Percentiles rank a stretch among this genome's conserved stretches.
Evolutionary conservation across 2,113 vertebrate genomes (phyloP).

Genomic region (Hippotragus niger): DNA sequence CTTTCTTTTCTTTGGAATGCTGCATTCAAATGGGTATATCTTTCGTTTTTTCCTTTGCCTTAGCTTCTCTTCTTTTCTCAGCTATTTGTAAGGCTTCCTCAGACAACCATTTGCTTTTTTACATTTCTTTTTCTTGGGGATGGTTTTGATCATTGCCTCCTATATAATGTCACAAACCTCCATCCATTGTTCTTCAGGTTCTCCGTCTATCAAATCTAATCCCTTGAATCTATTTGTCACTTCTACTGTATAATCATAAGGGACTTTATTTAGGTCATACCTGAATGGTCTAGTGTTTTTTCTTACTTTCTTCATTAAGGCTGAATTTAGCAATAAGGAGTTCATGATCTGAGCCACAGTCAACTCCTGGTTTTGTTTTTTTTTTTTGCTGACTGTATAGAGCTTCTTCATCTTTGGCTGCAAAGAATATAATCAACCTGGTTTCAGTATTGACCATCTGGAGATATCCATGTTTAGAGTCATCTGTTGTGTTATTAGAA

Average conservation of each 20-base stretch:
- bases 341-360: neutral
- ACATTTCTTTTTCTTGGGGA: neutral
- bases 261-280: neutral
- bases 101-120: neutral
- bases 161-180: neutral
- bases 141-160: neutral
- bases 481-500: neutral
- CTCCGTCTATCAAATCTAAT: neutral
- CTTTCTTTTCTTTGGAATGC: neutral
- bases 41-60: neutral
- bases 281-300: neutral
- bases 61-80: neutral
- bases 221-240: neutral
- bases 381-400: neutral
- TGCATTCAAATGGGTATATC: neutral
- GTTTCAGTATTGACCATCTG: neutral
- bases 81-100: neutral
- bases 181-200: neutral
- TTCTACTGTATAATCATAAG: neutral
- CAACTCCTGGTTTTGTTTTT: neutral
- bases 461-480: neutral
- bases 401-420: neutral
- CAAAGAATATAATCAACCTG: neutral
- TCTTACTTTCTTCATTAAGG: neutral
- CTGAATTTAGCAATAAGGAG: neutral